These are phyloP conservation scores for Scaptomyza parva DNA, from an alignment of 2,888 invertebrate genomes.

Conservation along the genomic window DNA sequence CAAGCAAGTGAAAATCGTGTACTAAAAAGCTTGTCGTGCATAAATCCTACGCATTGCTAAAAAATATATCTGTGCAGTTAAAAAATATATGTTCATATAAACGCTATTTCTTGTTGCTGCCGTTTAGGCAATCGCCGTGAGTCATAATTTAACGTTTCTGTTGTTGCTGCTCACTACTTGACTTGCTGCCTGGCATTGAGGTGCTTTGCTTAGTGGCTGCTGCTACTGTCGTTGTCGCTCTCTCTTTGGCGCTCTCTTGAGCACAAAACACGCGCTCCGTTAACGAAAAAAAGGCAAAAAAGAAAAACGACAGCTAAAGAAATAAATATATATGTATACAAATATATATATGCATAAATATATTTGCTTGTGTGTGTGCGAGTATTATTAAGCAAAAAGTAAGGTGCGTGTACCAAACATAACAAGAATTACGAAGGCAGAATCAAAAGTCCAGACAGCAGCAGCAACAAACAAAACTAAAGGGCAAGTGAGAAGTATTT, in stretches of 20 bases:
- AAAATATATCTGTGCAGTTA: slow-evolving; percentile 41
- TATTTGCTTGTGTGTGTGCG: slow-evolving; percentile 4
- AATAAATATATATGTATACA: slow-evolving; percentile 25
- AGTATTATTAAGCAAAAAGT: slow-evolving; percentile 56
- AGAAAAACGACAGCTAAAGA: slow-evolving; percentile 43
- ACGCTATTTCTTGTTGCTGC: slow-evolving; percentile 45
- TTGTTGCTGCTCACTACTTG: slow-evolving; percentile 49
- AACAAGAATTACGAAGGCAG: slow-evolving; percentile 27
- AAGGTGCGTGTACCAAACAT: slow-evolving; percentile 45
- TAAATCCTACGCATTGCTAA: slow-evolving; percentile 60
- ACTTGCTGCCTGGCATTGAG: slow-evolving; percentile 69
- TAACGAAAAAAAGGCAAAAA: slow-evolving; percentile 40
- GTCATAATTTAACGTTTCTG: slow-evolving; percentile 58
- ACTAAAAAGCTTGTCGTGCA: slow-evolving; percentile 43
- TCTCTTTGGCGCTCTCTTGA: slow-evolving; percentile 53
- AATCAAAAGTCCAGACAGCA: slow-evolving; percentile 9
- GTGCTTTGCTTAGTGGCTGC: slow-evolving; percentile 57
- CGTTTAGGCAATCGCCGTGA: slow-evolving; percentile 50
- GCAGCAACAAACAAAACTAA: slow-evolving; percentile 39
- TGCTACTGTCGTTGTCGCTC: slow-evolving; percentile 43
- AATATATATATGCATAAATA: background rate
- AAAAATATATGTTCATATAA: slow-evolving; percentile 29
- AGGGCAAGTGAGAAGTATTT: slow-evolving; percentile 42
- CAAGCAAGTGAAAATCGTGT: slow-evolving; percentile 27
- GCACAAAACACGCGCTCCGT: slow-evolving; percentile 49